A percentile compares a stretch with the other conserved stretches of the same genome.
phyloP scores from a whole-genome alignment of 2,113 vertebrate genomes.

The Microtus oregoni region DNA sequence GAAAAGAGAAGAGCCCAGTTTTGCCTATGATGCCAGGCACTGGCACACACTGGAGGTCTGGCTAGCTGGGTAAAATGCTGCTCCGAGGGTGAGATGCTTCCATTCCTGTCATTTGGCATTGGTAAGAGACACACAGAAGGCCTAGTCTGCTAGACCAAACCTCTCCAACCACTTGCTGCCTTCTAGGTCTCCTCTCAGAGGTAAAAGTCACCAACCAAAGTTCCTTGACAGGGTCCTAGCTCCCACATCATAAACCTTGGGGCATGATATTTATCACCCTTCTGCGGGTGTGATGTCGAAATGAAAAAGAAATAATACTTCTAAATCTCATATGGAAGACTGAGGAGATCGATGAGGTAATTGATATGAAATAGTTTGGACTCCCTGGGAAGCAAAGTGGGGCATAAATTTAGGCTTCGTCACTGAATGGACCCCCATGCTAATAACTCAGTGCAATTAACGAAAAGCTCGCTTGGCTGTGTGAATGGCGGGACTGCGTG shows the following conservation, averaged over 20 bases:
- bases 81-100: neutral
- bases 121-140: neutral
- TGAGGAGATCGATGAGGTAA: constrained; percentile 64
- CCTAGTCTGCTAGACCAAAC: neutral
- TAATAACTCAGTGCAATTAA: constrained; percentile 44
- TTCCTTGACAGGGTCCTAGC: neutral
- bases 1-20: neutral
- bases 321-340: constrained; percentile 50
- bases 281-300: neutral
- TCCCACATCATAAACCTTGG: neutral
- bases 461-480: neutral
- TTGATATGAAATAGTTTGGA: constrained; percentile 53
- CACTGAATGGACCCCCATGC: neutral
- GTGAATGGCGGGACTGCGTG: neutral
- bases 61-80: neutral
- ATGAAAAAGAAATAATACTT: constrained; percentile 67
- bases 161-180: neutral
- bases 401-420: constrained; percentile 56
- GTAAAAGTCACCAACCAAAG: neutral
- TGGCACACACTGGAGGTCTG: neutral
- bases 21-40: too few relatives aligned
- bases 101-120: neutral
- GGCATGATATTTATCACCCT: neutral
- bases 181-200: neutral
- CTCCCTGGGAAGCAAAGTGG: constrained; percentile 21